Evolutionary conservation across 2,797 vertebrate species (phyloP).

Genomic region (Nothura maculosa): DNA sequence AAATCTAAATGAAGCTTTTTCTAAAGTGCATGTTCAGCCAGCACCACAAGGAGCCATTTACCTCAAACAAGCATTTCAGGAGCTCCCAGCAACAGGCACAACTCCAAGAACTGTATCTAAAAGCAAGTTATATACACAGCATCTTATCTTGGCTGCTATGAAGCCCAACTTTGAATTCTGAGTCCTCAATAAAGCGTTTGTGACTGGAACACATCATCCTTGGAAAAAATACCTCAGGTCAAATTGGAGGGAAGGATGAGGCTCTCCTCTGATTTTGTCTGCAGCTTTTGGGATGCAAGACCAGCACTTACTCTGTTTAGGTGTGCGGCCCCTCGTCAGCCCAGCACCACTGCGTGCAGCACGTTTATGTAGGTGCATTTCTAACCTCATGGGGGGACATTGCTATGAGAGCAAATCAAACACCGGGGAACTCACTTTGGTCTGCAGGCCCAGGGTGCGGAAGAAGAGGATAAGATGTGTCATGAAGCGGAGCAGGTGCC

Average conservation of each 20-base stretch:
- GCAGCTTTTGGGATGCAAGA: neutral
- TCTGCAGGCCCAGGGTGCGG: slow-evolving; percentile 91
- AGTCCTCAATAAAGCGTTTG: neutral
- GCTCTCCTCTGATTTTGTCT: neutral
- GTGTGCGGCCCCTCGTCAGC: neutral
- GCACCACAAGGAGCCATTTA: neutral
- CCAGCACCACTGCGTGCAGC: neutral
- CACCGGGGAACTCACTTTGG: slow-evolving; percentile 84
- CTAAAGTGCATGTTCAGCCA: neutral
- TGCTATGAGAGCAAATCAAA: neutral
- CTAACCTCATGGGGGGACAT: neutral
- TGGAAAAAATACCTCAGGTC: neutral
- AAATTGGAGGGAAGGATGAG: neutral
- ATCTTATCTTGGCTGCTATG: neutral
- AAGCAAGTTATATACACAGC: neutral
- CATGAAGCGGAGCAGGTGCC: slow-evolving; percentile 96
- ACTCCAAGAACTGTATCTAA: neutral
- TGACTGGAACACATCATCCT: neutral
- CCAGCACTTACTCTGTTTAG: neutral
- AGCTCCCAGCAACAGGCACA: neutral
- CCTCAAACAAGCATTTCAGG: neutral
- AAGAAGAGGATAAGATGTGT: slow-evolving; percentile 94
- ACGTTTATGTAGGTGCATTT: neutral
- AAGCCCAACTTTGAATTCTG: neutral
- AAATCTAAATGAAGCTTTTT: neutral